Evolutionary conservation across 2,888 invertebrate genomes (phyloP), one percentile per base, ranked within the genome.

Genomic region (Sabatieria punctata): DNA sequence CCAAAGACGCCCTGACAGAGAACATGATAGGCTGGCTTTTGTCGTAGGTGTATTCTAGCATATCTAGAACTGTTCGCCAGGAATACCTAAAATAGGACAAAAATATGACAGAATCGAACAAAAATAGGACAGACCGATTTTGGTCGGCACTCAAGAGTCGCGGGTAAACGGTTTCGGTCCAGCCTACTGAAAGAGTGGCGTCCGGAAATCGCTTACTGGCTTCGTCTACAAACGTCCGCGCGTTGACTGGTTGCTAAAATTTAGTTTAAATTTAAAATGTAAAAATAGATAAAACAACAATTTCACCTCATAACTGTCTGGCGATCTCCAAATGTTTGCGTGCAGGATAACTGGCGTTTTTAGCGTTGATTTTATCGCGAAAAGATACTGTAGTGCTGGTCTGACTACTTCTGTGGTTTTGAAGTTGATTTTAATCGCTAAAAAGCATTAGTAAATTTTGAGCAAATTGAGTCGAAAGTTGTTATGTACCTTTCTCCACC

Each of bases 391-490:
- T n/a, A 38, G 22, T 18, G 38, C 38, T 11, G 38, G 38, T 21
- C 11, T 21, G 8, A 38, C 22, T 8, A 38, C 38, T 38, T 38
- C 19, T n/a, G n/a, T 38, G 8, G 19, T 11, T 6, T n/a, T 6
- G n/a, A 38, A 38, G 38, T 38, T 38, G n/a, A 21, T n/a, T 38
- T 38, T 38, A 8, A 38, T 38, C 6, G 38, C 38, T 38, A n/a
- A 6, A 38, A 38, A 19, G n/a, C 19, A 30, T 11, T 30, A 30
- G 8, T 30, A 15, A 11, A 11, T 15, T 30, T 30, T 30, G 15
- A 30, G 8, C 8, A 30, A 30, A 30, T 30, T 11, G 15, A 11
- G 15, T 30, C 30, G 8, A 30, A 30, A 8, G 15, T 11, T 30
- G 8, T 30, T 30, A 30, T 15, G 30, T 15, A 30, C 30, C 30